Evolutionary conservation across 2,113 vertebrate genomes (phyloP), one percentile per base, ranked within the genome.

Genomic region (Carassius auratus): DNA sequence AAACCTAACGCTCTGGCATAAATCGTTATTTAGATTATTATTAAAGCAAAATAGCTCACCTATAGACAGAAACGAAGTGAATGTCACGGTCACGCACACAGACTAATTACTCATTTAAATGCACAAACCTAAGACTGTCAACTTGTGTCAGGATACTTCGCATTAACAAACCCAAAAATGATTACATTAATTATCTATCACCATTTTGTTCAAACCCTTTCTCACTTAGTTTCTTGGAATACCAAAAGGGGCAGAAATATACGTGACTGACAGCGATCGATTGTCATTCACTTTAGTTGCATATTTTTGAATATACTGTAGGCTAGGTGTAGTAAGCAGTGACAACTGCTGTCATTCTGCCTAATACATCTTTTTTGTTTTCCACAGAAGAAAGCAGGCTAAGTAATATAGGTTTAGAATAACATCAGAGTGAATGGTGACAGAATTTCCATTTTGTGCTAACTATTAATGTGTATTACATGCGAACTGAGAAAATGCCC

Each of bases 1-100:
- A 82, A 82, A 71, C 69, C 61, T 48, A 14, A 33, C 8, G 45
- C 64, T 19, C 9, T 64, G 23, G 61, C 61, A 81, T 50, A 50
- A 55, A 69, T 69, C n/a, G 9, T 23, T 13, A 61, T 79, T 82
- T 33, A 82, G 17, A 82, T 52, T 8, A 12, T 21, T 69, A 69
- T 66, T 14, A 26, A 66, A 52, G 1, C 38, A 10, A 26, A 64
- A 26, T 45, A 17, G 3, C 15, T 57, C 17, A 77, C 52, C 26
- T 57, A 57, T 57, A 19, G 4, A 33, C 5, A 77, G 15, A 77
- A 14, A 33, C 48, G 3, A 77, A 57, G 50, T 76, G 8, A 17
- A 50, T 76, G 12, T 8, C 50, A 12, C 15, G 3, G 38, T 7
- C 10, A 55, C 23, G 7, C 36, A 3, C 12, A 45, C 8, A 74